These are phyloP conservation scores for Phalanger gymnotis DNA, from an alignment of 2,797 vertebrate species.

Conservation along the genomic window DNA sequence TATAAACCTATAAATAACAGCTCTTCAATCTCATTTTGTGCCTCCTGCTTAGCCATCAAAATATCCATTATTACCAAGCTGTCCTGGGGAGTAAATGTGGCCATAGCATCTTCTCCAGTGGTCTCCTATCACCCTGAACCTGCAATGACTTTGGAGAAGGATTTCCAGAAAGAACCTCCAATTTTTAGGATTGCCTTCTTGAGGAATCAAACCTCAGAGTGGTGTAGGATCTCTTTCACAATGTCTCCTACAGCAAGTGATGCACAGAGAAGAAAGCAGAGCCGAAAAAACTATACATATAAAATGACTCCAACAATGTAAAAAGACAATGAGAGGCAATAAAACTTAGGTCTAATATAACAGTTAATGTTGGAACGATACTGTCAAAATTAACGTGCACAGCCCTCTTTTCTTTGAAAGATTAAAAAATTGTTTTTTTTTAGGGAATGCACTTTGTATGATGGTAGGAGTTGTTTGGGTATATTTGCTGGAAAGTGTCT, in stretches of 20 bases:
- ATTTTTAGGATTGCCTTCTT: slow-evolving; percentile 5
- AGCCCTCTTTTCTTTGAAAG: neutral
- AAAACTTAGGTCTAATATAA: neutral
- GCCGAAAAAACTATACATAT: neutral
- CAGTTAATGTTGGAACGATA: neutral
- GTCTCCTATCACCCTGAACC: slow-evolving; percentile 17
- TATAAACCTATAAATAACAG: slow-evolving; percentile 32
- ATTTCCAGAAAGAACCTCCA: slow-evolving; percentile 28
- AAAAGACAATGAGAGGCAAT: neutral
- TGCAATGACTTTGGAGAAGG: slow-evolving; percentile 25
- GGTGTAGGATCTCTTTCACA: neutral
- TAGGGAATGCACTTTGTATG: neutral
- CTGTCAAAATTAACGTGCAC: neutral
- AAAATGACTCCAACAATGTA: neutral
- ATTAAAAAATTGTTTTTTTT: neutral
- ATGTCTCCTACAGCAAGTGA: neutral
- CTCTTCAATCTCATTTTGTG: slow-evolving; percentile 48
- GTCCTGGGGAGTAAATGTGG: slow-evolving; percentile 27
- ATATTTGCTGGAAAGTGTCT: neutral
- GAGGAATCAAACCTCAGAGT: slow-evolving; percentile 14
- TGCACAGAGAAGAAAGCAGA: neutral
- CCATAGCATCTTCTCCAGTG: neutral
- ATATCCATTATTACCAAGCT: slow-evolving; percentile 2
- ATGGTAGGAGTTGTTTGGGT: neutral
- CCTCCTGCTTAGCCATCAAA: slow-evolving; percentile 44